Conservation (phyloP, 2,888 invertebrate species). For the Sisyra terminalis region DNA sequence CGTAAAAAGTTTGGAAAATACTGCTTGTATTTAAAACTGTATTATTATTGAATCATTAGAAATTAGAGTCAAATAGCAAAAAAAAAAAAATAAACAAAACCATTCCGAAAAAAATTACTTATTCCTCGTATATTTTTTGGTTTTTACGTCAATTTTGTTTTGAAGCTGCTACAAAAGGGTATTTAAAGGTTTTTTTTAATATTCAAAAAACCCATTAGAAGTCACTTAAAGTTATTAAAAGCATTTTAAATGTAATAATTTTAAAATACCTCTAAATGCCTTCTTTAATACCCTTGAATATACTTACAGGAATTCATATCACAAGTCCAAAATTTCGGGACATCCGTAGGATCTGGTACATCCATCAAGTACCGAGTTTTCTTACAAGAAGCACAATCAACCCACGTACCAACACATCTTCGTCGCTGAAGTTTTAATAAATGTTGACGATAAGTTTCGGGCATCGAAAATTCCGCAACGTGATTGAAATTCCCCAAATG, state of each 20-base stretch:
- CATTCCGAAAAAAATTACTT: no score
- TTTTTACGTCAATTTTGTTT: no score
- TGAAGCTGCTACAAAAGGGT: not conserved
- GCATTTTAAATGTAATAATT: no score
- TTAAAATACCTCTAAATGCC: not conserved
- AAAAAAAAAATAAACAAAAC: no score
- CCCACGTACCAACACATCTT: conserved; percentile 36
- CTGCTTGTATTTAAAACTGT: no score
- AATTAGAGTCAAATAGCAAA: no score
- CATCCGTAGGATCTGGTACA: conserved; percentile 35
- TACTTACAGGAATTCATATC: conserved; percentile 36
- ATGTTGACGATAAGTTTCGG: conserved; percentile 19
- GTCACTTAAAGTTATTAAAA: no score
- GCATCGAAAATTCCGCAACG: not conserved
- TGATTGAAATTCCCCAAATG: not conserved
- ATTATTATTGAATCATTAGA: no score
- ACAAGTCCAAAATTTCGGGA: conserved; percentile 46
- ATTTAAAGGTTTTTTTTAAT: not conserved
- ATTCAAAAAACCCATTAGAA: no score
- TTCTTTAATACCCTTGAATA: not conserved
- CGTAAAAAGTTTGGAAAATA: no score
- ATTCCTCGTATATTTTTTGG: no score
- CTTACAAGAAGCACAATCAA: conserved; percentile 35
- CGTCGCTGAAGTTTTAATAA: conserved; percentile 32
- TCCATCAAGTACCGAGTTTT: conserved; percentile 38